phyloP scores from a whole-genome alignment of 2,797 vertebrate genomes.

The Alosa sapidissima region DNA sequence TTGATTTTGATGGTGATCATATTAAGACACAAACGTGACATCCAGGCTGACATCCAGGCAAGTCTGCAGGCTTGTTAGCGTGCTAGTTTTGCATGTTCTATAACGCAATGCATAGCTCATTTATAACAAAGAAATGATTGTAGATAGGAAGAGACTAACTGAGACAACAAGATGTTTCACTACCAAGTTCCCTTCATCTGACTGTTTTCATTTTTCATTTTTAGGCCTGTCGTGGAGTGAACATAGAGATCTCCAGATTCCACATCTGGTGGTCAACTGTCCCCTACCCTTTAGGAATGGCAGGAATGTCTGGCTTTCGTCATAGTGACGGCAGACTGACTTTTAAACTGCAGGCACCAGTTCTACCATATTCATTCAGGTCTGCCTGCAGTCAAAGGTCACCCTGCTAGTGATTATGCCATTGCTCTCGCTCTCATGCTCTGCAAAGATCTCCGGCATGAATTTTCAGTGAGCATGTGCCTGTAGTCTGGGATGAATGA shows the following conservation, averaged over 20 bases:
- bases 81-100: no score
- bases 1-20: no score
- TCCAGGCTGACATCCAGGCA: no score
- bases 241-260: not conserved
- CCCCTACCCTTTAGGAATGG: not conserved
- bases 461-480: no score
- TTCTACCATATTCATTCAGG: not conserved
- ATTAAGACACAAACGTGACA: no score
- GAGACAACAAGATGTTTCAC: not conserved
- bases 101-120: no score
- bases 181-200: not conserved
- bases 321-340: not conserved
- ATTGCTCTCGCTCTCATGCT: not conserved
- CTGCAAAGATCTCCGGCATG: not conserved
- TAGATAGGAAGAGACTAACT: not conserved
- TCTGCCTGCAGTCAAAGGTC: not conserved
- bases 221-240: not conserved
- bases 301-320: constrained; percentile 1
- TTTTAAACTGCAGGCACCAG: not conserved
- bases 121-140: not conserved
- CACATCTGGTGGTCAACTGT: not conserved
- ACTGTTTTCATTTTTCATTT: not conserved
- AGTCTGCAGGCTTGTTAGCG: no score
- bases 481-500: not conserved
- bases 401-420: not conserved